A percentile compares a stretch with the other conserved stretches of the same genome.
These are phyloP conservation scores for Sebastes glaucus DNA, from an alignment of 2,797 vertebrate genomes.

Conservation along the genomic window DNA sequence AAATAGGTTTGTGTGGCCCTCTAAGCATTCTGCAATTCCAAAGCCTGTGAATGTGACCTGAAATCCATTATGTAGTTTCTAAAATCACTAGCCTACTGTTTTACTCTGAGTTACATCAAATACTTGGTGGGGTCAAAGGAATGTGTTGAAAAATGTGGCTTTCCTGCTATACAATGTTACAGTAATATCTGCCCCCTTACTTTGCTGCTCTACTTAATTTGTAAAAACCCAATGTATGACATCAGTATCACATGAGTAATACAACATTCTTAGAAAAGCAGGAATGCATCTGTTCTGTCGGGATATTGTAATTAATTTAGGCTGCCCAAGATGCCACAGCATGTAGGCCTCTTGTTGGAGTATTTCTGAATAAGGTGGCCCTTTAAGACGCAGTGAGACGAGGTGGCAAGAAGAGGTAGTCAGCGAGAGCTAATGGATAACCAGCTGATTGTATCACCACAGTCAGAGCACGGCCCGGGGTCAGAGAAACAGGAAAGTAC, in stretches of 20 bases:
- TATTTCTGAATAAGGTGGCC: constrained; percentile 34
- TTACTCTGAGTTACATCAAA: not conserved
- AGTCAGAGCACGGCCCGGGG: constrained; percentile 71
- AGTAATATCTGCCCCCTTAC: not conserved
- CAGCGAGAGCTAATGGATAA: constrained; percentile 79
- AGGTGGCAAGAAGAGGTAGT: constrained; percentile 70
- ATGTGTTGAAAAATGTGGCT: not conserved
- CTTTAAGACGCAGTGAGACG: constrained; percentile 69
- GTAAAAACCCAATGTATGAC: not conserved
- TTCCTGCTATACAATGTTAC: not conserved
- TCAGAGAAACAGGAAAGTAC: constrained; percentile 73
- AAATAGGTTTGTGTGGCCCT: not conserved
- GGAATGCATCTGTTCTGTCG: not conserved
- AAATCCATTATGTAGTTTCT: not conserved
- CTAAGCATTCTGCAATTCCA: not conserved
- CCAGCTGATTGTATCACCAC: constrained; percentile 80
- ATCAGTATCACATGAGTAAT: not conserved
- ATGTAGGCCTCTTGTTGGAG: not conserved
- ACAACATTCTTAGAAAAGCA: not conserved
- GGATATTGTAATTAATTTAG: not conserved
- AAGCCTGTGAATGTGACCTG: not conserved
- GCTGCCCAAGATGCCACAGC: not conserved
- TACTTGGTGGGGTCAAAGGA: not conserved
- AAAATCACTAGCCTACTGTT: not conserved
- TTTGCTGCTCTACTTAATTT: not conserved